These are phyloP conservation scores for Dryocosmus kuriphilus DNA, from an alignment of 2,888 invertebrate genomes.

Conservation along the genomic window DNA sequence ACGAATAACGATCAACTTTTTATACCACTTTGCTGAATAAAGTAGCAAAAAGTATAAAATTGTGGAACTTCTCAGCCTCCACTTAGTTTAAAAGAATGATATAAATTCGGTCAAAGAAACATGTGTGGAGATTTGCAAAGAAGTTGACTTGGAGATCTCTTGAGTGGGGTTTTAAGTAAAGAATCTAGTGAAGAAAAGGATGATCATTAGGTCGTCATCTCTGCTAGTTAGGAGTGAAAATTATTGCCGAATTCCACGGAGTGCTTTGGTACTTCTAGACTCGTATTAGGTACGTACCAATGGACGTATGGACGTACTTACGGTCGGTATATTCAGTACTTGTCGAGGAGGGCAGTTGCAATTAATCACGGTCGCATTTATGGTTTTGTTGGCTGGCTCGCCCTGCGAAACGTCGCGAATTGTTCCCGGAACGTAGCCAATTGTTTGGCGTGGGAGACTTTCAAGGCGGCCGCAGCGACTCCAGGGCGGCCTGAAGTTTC, in stretches of 20 bases:
- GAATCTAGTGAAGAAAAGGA: not conserved
- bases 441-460: slow-evolving; percentile 48
- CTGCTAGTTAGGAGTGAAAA: slow-evolving; percentile 46
- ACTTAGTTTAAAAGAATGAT: too few relatives aligned
- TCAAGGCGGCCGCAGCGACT: slow-evolving; percentile 29
- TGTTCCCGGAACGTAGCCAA: slow-evolving; percentile 51
- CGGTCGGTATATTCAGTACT: slow-evolving; percentile 50
- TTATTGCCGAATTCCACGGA: slow-evolving; percentile 52
- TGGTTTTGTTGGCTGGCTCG: slow-evolving; percentile 58
- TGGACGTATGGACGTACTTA: slow-evolving; percentile 21
- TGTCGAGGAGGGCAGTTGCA: slow-evolving; percentile 46
- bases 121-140: too few relatives aligned
- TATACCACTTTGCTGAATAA: too few relatives aligned
- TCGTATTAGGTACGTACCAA: slow-evolving; percentile 50
- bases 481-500: not conserved
- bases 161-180: too few relatives aligned
- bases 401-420: slow-evolving; percentile 49
- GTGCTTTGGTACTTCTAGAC: slow-evolving; percentile 44
- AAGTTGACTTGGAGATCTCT: too few relatives aligned
- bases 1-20: too few relatives aligned
- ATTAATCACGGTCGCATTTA: slow-evolving; percentile 57
- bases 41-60: too few relatives aligned
- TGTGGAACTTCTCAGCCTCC: too few relatives aligned
- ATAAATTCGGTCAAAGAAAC: too few relatives aligned
- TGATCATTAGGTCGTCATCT: slow-evolving; percentile 9